Evolutionary conservation across 2,113 vertebrate genomes (phyloP).

Genomic region (Lagenorhynchus albirostris): DNA sequence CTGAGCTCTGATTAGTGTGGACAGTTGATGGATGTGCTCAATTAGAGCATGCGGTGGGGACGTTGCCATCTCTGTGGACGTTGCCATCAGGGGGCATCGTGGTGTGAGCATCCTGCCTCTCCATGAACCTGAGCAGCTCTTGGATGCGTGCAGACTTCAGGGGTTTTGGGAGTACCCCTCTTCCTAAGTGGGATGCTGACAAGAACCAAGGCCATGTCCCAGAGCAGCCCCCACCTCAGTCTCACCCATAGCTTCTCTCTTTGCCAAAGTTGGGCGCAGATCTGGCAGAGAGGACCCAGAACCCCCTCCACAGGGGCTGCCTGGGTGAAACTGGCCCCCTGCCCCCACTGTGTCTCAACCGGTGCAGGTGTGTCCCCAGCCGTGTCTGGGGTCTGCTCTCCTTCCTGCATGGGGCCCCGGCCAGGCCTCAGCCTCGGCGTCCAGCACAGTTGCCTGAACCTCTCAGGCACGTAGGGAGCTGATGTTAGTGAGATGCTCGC

Average conservation of each 20-base stretch:
- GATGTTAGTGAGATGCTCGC: rapidly evolving
- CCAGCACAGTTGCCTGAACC: rapidly evolving
- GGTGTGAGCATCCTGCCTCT: not conserved
- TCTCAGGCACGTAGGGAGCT: rapidly evolving
- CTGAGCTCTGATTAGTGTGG: not conserved
- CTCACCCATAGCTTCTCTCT: not conserved
- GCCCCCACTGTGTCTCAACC: rapidly evolving
- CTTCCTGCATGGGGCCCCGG: rapidly evolving
- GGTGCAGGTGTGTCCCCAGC: too few species aligned
- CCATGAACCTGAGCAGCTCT: too few species aligned
- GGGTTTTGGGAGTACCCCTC: not conserved
- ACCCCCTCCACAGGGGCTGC: rapidly evolving
- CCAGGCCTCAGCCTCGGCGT: rapidly evolving
- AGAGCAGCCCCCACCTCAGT: too few species aligned
- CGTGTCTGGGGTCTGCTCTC: rapidly evolving
- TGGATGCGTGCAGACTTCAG: not conserved
- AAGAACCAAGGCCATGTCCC: not conserved
- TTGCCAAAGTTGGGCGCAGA: not conserved
- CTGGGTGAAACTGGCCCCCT: too few species aligned
- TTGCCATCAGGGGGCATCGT: rapidly evolving
- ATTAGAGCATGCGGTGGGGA: rapidly evolving
- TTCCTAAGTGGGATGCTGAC: rapidly evolving
- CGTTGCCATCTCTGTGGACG: rapidly evolving
- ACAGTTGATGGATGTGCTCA: not conserved
- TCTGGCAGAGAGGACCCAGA: not conserved